These are phyloP conservation scores for Drosophila pseudoananassae DNA, from an alignment of 1,140 invertebrate genomes.

Conservation along the genomic window DNA sequence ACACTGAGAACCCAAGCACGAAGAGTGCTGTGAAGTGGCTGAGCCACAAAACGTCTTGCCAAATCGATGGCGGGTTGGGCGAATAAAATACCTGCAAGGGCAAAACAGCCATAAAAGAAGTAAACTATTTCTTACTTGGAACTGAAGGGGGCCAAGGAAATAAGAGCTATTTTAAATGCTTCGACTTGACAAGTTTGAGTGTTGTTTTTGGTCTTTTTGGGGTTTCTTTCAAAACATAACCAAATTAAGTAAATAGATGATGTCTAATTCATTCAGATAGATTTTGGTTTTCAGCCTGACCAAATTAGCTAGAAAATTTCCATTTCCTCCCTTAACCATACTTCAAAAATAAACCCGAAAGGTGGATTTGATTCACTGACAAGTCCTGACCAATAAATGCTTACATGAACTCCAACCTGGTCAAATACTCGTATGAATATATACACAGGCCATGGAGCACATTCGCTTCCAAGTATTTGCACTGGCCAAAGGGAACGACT, in stretches of 20 bases:
- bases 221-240: background rate
- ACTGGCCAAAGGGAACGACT: constrained; percentile 29
- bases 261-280: no score
- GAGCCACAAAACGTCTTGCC: constrained; percentile 42
- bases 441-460: constrained; percentile 6
- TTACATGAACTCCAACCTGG: constrained; percentile 33
- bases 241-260: background rate
- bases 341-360: background rate
- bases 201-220: background rate
- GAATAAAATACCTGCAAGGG: constrained; percentile 9
- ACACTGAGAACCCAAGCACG: constrained; percentile 9
- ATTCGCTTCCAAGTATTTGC: constrained; percentile 68
- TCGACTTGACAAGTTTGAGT: background rate
- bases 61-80: constrained; percentile 33
- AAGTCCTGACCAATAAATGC: constrained; percentile 57
- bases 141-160: background rate
- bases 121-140: background rate
- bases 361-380: constrained; percentile 21
- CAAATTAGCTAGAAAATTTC: background rate
- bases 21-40: constrained; percentile 10
- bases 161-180: background rate
- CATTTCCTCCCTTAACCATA: background rate
- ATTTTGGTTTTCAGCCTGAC: background rate
- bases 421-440: constrained; percentile 18
- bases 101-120: constrained; percentile 16